Base-by-base conservation (phyloP, 2,113 vertebrate species). In the Hippocampus guttulatus region DNA sequence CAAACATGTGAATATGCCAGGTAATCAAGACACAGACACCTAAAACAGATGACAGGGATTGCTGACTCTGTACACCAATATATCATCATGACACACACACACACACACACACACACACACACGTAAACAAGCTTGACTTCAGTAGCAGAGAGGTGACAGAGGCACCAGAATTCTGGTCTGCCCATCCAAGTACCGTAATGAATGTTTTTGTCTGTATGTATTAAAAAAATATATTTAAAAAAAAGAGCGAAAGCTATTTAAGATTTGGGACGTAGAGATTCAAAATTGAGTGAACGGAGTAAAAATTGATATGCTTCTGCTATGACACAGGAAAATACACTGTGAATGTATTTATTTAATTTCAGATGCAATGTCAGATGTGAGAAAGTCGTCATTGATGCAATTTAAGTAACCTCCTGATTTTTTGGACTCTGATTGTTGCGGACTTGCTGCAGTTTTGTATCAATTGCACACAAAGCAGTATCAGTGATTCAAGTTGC, bases 1-100 rank as follows among this genome's bases (percentile, higher is more conserved):
- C 62, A n/a, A 66, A 74, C 30, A 38, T 72, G 65, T 7, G 4
- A 77, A 76, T 76, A 55, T 73, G 61, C 68, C 45, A 45, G 14
- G 70, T 84, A 81, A 88, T 81, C 82, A 83, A 58, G n/a, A 60
- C 23, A 18, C 73, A 78, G 82, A 80, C 84, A 84, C 64, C 68
- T 64, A 86, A 86, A 75, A 86, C 25, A 27, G 71, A 88, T 86
- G 84, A 71, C 73, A 55, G 75, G 43, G 63, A 52, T 60, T 67
- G 10, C 70, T 68, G 70, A 68, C 64, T 64, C 65, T 68, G 67
- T 72, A 72, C 80, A 77, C 73, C 75, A 55, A 83, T 83, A 71
- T 51, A 76, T 88, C 82, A 84, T 70, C 33, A 20, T 75, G 74
- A 77, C 71, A 40, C 6, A 9, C 51, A 68, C 64, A 47, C 20